Evolutionary conservation across 2,113 vertebrate genomes (phyloP).

Genomic region (Pangasianodon gigas): DNA sequence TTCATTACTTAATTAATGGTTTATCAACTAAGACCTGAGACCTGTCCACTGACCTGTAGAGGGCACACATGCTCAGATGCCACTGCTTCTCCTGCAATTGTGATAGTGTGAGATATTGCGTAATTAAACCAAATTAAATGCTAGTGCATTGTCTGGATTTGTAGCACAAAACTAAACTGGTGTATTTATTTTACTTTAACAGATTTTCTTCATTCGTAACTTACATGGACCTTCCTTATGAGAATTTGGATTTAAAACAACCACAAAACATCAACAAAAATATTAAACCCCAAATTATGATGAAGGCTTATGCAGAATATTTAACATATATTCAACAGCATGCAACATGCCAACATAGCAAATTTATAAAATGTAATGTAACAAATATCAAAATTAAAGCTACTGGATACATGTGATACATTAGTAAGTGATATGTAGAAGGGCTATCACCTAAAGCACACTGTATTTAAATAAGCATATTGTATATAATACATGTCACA

Average conservation of each 20-base stretch:
- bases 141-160: background rate
- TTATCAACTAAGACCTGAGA: background rate
- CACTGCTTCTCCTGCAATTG: background rate
- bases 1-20: background rate
- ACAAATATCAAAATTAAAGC: background rate
- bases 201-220: background rate
- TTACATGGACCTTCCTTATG: background rate
- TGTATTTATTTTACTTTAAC: background rate
- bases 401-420: background rate
- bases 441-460: background rate
- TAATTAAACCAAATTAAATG: background rate
- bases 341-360: background rate
- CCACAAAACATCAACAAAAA: background rate
- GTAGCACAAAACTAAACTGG: background rate
- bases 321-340: background rate
- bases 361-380: background rate
- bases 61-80: conserved; percentile 51
- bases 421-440: background rate
- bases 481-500: background rate
- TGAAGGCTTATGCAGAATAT: background rate
- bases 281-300: background rate
- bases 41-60: conserved; percentile 53
- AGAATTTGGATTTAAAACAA: background rate
- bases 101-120: background rate
- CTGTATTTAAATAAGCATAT: background rate